phyloP scores from a whole-genome alignment of 2,113 vertebrate genomes.

The Channa maculata region DNA sequence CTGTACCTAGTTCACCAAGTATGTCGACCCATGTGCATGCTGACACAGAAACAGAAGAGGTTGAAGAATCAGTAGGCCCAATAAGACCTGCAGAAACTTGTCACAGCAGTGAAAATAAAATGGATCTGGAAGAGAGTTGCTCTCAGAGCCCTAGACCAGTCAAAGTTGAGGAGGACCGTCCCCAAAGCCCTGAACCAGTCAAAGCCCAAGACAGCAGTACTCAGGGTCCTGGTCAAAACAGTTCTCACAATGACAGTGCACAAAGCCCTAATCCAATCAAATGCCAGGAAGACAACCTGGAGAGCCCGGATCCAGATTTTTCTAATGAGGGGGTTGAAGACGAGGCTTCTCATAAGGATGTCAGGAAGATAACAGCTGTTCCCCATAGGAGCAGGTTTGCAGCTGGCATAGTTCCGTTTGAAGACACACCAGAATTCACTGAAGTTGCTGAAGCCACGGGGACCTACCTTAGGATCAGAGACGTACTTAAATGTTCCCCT shows the following conservation, averaged over 20 bases:
- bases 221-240: slow-evolving; percentile 18
- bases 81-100: slow-evolving; percentile 33
- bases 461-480: slow-evolving; percentile 92
- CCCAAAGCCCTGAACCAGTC: slow-evolving; percentile 24
- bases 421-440: slow-evolving; percentile 95
- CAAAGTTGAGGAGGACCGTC: slow-evolving; percentile 29
- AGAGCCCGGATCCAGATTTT: slow-evolving; percentile 20
- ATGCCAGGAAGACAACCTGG: background rate
- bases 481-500: slow-evolving; percentile 91
- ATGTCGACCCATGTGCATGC: slow-evolving; percentile 84
- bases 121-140: slow-evolving; percentile 3
- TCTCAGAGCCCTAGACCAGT: slow-evolving; percentile 23
- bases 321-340: background rate
- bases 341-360: slow-evolving; percentile 8
- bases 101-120: slow-evolving; percentile 38
- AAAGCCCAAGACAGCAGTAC: background rate
- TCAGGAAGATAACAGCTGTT: slow-evolving; percentile 75
- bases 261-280: slow-evolving; percentile 37
- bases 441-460: slow-evolving; percentile 95
- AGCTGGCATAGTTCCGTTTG: slow-evolving; percentile 93
- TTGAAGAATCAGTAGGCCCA: slow-evolving; percentile 46
- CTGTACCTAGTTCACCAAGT: slow-evolving; percentile 84
- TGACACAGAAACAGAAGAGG: slow-evolving; percentile 77
- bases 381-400: slow-evolving; percentile 96
- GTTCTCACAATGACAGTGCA: slow-evolving; percentile 9